A percentile compares a stretch with the other conserved stretches of the same genome.
phyloP scores from a whole-genome alignment of 64 coral and sea anemone genomes.

The Actinia tenebrosa region DNA sequence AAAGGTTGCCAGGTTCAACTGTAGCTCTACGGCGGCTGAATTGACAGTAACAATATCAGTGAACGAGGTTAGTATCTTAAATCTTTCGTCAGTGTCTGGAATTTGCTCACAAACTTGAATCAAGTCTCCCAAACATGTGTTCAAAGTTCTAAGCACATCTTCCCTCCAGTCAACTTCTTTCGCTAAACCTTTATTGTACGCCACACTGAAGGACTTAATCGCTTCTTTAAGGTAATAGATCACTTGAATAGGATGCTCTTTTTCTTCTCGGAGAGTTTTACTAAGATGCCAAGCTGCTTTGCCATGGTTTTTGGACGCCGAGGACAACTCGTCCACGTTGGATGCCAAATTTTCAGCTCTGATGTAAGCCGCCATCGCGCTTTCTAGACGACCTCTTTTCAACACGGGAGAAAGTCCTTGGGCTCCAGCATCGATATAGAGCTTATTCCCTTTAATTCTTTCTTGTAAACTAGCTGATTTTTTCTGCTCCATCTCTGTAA shows the following conservation, averaged over 20 bases:
- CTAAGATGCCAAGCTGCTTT: constrained; percentile 67
- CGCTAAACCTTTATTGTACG: constrained; percentile 28
- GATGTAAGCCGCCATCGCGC: constrained; percentile 44
- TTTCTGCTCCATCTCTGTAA: not conserved
- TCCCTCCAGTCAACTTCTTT: constrained; percentile 51
- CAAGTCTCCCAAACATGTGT: constrained; percentile 52
- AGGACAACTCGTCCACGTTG: constrained; percentile 31
- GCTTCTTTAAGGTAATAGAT: constrained; percentile 59
- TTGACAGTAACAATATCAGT: not conserved
- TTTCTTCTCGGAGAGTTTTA: not conserved
- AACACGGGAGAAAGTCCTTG: constrained; percentile 5
- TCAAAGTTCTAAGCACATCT: constrained; percentile 32
- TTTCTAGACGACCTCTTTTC: constrained; percentile 19
- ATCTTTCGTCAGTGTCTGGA: constrained; percentile 32
- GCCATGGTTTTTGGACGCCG: constrained; percentile 63
- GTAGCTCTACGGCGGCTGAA: constrained; percentile 25
- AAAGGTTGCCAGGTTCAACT: constrained; percentile 34
- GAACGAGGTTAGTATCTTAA: constrained; percentile 37
- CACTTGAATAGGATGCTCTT: constrained; percentile 31
- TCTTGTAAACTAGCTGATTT: not conserved
- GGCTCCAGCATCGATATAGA: not conserved
- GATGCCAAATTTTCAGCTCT: constrained; percentile 50
- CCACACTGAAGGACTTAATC: constrained; percentile 36
- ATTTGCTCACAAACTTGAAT: constrained; percentile 19
- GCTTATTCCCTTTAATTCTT: constrained; percentile 32